phyloP scores from a whole-genome alignment of 2,888 invertebrate species.

The Conops quadrifasciatus region DNA sequence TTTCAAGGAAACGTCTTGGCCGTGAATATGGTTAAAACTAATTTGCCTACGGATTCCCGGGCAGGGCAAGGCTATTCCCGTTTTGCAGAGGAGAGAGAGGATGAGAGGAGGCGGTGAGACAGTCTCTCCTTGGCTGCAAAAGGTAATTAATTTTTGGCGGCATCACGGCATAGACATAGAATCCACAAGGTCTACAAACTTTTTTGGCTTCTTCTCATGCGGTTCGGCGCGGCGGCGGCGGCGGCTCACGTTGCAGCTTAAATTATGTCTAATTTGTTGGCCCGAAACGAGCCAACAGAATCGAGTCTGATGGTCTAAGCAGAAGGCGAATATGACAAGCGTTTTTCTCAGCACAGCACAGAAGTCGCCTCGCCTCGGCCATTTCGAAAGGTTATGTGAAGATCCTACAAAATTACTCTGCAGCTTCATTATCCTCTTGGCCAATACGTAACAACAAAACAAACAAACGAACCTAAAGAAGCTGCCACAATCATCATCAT shows the following conservation, averaged over 20 bases:
- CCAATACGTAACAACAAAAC: too few relatives aligned
- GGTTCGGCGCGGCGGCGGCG: neutral
- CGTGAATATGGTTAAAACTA: slow-evolving; percentile 1
- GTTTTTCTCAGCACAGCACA: neutral
- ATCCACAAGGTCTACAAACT: too few relatives aligned
- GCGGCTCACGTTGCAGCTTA: too few relatives aligned
- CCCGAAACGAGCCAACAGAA: neutral
- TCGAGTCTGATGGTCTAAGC: neutral
- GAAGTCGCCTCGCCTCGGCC: neutral
- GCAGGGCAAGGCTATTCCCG: neutral
- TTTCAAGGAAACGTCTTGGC: too few relatives aligned
- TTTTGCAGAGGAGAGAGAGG: neutral
- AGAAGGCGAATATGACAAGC: slow-evolving; percentile 25
- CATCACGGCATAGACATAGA: neutral
- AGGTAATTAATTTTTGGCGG: slow-evolving; percentile 24
- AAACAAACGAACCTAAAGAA: too few relatives aligned
- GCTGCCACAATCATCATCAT: neutral
- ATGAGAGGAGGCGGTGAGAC: neutral
- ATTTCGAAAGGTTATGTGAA: slow-evolving; percentile 19
- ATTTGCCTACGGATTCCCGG: slow-evolving; percentile 30
- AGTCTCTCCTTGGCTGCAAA: neutral
- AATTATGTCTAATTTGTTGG: slow-evolving; percentile 29
- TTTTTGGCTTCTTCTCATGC: too few relatives aligned
- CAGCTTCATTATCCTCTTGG: neutral
- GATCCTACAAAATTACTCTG: slow-evolving; percentile 8